These are phyloP conservation scores for Pachycephus smyrnensis DNA, from an alignment of 2,888 invertebrate species.

Conservation along the genomic window DNA sequence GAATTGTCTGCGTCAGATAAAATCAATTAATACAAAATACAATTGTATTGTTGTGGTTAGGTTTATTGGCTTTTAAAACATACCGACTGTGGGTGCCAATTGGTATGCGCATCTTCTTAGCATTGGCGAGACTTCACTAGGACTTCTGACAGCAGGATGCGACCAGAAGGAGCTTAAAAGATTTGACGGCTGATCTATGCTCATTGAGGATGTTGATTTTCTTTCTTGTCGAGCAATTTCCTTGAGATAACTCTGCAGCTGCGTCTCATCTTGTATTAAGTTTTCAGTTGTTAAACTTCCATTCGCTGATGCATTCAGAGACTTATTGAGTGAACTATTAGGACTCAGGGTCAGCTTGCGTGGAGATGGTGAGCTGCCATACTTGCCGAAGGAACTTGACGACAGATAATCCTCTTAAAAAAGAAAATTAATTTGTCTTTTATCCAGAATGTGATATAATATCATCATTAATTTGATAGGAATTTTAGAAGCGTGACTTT, in stretches of 20 bases:
- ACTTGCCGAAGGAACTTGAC: slow-evolving; percentile 51
- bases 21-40: neutral
- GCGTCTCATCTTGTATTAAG: slow-evolving; percentile 55
- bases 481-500: neutral
- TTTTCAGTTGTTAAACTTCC: slow-evolving; percentile 56
- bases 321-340: slow-evolving; percentile 51
- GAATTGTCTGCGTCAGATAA: slow-evolving; percentile 49
- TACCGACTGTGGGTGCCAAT: slow-evolving; percentile 70
- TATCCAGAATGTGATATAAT: no score
- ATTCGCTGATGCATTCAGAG: slow-evolving; percentile 50
- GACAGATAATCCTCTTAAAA: slow-evolving; percentile 50
- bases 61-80: slow-evolving; percentile 21
- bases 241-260: slow-evolving; percentile 56
- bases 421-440: slow-evolving; percentile 7
- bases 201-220: slow-evolving; percentile 51
- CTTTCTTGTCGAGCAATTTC: slow-evolving; percentile 51
- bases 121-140: slow-evolving; percentile 68
- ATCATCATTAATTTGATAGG: no score
- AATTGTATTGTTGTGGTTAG: slow-evolving; percentile 7
- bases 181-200: slow-evolving; percentile 67
- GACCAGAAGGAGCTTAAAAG: slow-evolving; percentile 71
- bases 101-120: slow-evolving; percentile 71
- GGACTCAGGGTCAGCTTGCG: slow-evolving; percentile 47
- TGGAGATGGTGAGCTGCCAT: slow-evolving; percentile 39
- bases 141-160: slow-evolving; percentile 68